These are phyloP conservation scores for Trichonephila inaurata DNA, from an alignment of 1,140 invertebrate species.

Conservation along the genomic window DNA sequence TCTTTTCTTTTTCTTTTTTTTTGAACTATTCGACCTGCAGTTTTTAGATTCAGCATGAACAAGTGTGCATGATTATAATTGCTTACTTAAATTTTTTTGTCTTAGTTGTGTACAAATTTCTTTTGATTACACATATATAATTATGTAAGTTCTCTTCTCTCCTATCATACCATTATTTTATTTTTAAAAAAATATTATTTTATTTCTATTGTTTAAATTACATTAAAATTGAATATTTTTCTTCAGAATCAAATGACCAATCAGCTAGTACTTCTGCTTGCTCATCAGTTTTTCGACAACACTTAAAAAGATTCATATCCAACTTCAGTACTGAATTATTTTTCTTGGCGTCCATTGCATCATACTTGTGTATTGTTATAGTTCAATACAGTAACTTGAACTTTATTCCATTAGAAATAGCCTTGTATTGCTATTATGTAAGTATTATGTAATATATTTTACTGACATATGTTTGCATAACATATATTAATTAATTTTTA, in stretches of 20 bases:
- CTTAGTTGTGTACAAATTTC: too few species aligned
- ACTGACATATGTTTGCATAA: too few species aligned
- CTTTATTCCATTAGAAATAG: constrained; percentile 30
- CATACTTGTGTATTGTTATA: constrained; percentile 50
- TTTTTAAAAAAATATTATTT: neutral
- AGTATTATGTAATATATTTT: neutral
- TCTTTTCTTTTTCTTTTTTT: too few species aligned
- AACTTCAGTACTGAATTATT: constrained; percentile 29
- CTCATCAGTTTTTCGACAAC: neutral
- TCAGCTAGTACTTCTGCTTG: neutral
- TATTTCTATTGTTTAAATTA: neutral
- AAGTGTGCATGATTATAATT: too few species aligned
- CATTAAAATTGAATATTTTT: neutral
- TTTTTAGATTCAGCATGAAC: too few species aligned
- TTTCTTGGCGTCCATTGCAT: constrained; percentile 24
- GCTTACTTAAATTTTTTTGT: too few species aligned
- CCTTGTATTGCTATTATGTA: constrained; percentile 53
- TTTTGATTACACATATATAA: too few species aligned
- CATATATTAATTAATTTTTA: too few species aligned
- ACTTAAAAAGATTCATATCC: constrained; percentile 46
- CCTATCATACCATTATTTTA: too few species aligned
- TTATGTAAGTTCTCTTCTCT: too few species aligned
- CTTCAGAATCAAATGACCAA: constrained; percentile 51
- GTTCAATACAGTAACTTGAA: constrained; percentile 46
- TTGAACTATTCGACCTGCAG: too few species aligned